These are phyloP conservation scores for Pseudoatta argentina DNA, from an alignment of 1,140 invertebrate species.

Conservation along the genomic window DNA sequence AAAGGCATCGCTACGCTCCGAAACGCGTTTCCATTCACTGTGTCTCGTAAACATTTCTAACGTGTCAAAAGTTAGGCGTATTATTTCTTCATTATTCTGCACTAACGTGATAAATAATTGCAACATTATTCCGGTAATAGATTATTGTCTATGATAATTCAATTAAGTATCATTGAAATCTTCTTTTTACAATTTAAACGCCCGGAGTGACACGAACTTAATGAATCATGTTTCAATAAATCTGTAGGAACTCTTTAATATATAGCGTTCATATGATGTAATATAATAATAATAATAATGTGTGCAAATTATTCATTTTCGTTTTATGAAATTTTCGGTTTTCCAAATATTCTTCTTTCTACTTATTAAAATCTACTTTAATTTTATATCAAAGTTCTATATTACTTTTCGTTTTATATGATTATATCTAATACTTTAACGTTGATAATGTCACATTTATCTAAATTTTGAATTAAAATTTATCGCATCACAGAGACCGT, in stretches of 20 bases:
- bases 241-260: not conserved
- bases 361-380: not conserved
- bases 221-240: not conserved
- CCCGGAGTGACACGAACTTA: not conserved
- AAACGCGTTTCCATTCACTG: constrained; percentile 44
- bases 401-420: not conserved
- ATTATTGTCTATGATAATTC: constrained; percentile 31
- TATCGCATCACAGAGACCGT: not conserved
- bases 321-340: not conserved
- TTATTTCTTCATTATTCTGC: constrained; percentile 23
- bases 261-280: no score
- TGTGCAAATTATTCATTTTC: not conserved
- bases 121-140: constrained; percentile 30
- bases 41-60: constrained; percentile 39
- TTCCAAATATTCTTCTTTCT: not conserved
- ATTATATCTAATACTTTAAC: not conserved
- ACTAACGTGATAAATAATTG: constrained; percentile 33
- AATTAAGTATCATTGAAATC: constrained; percentile 32
- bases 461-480: not conserved
- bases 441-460: not conserved
- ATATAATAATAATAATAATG: not conserved
- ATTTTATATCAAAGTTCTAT: not conserved
- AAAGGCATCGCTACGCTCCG: constrained; percentile 36
- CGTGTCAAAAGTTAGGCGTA: constrained; percentile 12
- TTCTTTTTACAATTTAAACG: not conserved